A percentile compares a stretch with the other conserved stretches of the same genome.
Conservation (phyloP, 2,888 invertebrate species). For the Formica aserva region DNA sequence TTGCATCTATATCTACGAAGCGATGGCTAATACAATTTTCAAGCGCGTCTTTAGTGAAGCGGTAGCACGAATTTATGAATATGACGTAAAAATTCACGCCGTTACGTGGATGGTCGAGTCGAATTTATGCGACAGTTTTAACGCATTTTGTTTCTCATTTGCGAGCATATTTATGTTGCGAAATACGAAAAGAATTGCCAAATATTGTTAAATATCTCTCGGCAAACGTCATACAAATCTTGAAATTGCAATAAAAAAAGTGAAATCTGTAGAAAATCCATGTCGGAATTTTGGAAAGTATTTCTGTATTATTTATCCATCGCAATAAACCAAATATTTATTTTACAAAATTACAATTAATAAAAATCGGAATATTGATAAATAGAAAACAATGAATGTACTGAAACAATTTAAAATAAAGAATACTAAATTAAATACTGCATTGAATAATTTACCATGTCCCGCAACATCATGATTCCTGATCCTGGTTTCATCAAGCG, state of each 20-base stretch:
- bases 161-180: slow-evolving; percentile 1
- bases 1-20: neutral
- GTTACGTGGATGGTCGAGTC: neutral
- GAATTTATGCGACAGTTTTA: slow-evolving; percentile 16
- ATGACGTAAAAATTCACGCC: neutral
- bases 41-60: slow-evolving; percentile 23
- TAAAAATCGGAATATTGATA: neutral
- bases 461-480: neutral
- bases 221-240: slow-evolving; percentile 2
- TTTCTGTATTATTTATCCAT: neutral
- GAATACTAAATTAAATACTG: neutral
- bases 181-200: neutral
- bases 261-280: neutral
- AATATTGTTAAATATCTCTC: slow-evolving; percentile 3
- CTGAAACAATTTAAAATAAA: slow-evolving; percentile 8
- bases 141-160: slow-evolving; percentile 16
- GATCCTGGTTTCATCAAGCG: neutral
- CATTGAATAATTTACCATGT: slow-evolving; percentile 5
- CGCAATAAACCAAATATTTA: neutral
- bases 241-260: neutral
- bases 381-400: slow-evolving; percentile 44
- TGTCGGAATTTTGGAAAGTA: neutral
- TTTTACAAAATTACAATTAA: neutral
- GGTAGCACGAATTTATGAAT: slow-evolving; percentile 29
- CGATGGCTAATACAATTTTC: slow-evolving; percentile 7